These are phyloP conservation scores for Uromys caudimaculatus DNA, from an alignment of 2,797 vertebrate species.

Conservation along the genomic window DNA sequence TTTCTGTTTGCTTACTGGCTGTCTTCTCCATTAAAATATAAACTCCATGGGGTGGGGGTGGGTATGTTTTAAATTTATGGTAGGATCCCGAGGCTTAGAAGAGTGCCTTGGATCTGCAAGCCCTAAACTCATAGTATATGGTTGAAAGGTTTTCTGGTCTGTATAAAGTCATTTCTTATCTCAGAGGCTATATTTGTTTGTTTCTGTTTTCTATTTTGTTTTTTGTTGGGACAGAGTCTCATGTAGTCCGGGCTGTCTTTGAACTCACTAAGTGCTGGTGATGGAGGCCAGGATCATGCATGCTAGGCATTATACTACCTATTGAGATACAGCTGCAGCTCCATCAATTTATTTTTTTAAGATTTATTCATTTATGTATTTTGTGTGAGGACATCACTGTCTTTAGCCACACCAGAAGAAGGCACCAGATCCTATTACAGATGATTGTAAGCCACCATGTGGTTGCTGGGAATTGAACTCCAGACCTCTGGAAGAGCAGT, in stretches of 20 bases:
- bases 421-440: no score
- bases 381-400: no score
- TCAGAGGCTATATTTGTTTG: background rate
- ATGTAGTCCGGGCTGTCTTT: background rate
- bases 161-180: conserved; percentile 1
- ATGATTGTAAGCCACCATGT: no score
- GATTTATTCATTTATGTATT: no score
- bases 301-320: no score
- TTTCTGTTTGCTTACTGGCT: background rate
- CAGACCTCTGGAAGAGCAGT: no score
- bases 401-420: no score
- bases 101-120: background rate
- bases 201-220: background rate
- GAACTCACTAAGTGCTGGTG: background rate
- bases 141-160: background rate
- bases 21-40: background rate
- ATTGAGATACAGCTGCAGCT: background rate
- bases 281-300: no score
- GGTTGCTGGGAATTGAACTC: no score
- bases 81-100: background rate
- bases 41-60: background rate
- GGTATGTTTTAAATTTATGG: background rate
- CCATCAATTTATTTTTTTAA: background rate
- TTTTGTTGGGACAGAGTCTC: background rate
- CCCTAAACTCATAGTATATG: background rate